Base-by-base conservation (phyloP, 2,888 invertebrate species). In the Clanis bilineata region DNA sequence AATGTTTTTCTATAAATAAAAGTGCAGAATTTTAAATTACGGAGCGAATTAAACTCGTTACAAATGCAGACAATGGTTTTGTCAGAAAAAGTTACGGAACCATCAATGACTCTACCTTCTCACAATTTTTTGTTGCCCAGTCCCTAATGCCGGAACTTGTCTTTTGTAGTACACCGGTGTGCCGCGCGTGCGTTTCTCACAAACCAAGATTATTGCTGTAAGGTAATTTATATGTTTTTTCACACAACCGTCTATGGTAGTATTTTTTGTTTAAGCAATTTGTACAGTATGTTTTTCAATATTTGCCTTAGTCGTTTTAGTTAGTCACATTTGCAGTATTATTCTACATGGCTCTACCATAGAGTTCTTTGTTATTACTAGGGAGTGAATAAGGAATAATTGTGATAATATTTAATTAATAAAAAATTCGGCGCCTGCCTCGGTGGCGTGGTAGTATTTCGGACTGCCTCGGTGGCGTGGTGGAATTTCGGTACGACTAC, bases 181-280 rank as follows among this genome's bases (percentile, higher is more conserved):
- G 9, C 68, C 71, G 80, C 79, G 79, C 80, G 80, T 77, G 80
- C 79, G 71, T 68, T 62, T 59, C 66, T 60, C 64, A 32, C 28
- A 51, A 51, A 32, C 45, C 25, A 23, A 38, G 18, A 56, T 55
- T 54, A 55, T 55, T 56, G 23, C 22, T 22, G 44, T 22, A 39
- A 21, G 51, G 51, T 47, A 22, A 32, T 55, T 28, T 12, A 22
- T 32, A 21, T 43, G 21, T 54, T 55, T 59, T 44, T 55, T 54
- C 25, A 3, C 9, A 21, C 0, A 0, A 21, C 18, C 15, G 56
- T 39, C 25, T 41, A 6, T 41, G 18, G 39, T 39, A 39, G n/a
- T 41, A n/a, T 36, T 36, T 41, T 41, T 41, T 41, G 18, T 18
- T 7, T 15, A 2, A 7, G 6, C 36, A 41, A 41, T 41, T 41